These are phyloP conservation scores for Trilocha varians DNA, from an alignment of 2,888 invertebrate genomes.

Conservation along the genomic window DNA sequence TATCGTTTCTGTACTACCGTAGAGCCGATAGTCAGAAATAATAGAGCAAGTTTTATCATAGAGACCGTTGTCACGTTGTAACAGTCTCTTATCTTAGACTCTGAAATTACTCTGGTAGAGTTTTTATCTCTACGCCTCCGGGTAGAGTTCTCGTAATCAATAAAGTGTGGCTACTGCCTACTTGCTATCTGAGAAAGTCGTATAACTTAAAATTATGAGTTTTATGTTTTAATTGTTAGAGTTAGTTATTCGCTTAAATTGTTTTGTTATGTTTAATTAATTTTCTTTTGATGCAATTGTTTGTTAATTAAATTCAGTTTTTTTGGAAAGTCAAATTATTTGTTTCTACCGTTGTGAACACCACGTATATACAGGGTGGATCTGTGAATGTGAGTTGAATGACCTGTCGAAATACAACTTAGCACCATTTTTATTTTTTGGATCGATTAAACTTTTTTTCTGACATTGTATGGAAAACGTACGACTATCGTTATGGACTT, in stretches of 20 bases:
- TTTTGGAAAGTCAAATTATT: too few relatives aligned
- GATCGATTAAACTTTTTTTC: too few relatives aligned
- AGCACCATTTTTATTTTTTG: too few relatives aligned
- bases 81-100: constrained; percentile 41
- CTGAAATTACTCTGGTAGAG: constrained; percentile 43
- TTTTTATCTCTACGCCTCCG: constrained; percentile 52
- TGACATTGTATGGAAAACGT: too few relatives aligned
- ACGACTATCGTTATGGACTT: too few relatives aligned
- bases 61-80: constrained; percentile 36
- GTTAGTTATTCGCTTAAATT: neutral
- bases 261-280: too few relatives aligned
- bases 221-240: neutral
- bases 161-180: constrained; percentile 11
- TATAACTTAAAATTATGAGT: neutral
- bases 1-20: constrained; percentile 24
- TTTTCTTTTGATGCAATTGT: too few relatives aligned
- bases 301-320: too few relatives aligned
- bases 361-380: too few relatives aligned
- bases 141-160: constrained; percentile 33
- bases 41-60: constrained; percentile 58
- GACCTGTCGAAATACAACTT: too few relatives aligned
- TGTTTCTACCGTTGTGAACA: too few relatives aligned
- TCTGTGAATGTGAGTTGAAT: too few relatives aligned
- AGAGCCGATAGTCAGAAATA: constrained; percentile 30
- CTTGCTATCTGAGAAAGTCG: neutral